phyloP scores from a whole-genome alignment of 2,113 vertebrate species.

The Beaufortia kweichowensis region DNA sequence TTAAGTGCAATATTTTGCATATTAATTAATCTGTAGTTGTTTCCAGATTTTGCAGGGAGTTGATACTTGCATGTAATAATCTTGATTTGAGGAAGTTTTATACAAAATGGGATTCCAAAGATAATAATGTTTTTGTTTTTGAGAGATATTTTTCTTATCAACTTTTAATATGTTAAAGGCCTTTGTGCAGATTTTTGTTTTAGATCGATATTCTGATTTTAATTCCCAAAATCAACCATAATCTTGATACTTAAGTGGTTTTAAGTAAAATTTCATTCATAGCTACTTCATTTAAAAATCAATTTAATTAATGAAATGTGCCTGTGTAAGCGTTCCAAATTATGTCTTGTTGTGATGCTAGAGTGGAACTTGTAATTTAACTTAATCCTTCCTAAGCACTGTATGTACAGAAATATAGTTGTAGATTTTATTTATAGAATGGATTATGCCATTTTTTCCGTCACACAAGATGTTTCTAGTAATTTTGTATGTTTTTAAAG shows the following conservation, averaged over 20 bases:
- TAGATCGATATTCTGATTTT: too few species aligned
- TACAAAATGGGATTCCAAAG: not conserved
- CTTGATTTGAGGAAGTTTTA: not conserved
- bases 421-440: not conserved
- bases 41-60: not conserved
- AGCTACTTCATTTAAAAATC: too few species aligned
- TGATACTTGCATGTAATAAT: not conserved
- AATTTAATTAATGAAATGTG: not conserved
- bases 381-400: too few species aligned
- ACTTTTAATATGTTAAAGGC: not conserved
- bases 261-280: too few species aligned
- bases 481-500: not conserved
- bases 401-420: not conserved
- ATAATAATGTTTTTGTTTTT: too few species aligned
- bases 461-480: not conserved
- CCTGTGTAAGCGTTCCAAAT: too few species aligned
- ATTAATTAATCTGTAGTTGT: not conserved
- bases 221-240: too few species aligned
- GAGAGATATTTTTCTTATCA: not conserved
- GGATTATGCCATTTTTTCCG: not conserved
- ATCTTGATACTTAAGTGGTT: too few species aligned
- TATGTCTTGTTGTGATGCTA: too few species aligned
- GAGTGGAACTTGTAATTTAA: too few species aligned
- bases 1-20: conserved; percentile 4
- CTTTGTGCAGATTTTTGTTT: too few species aligned